phyloP scores from a whole-genome alignment of 2,797 vertebrate species.

The Sebastes paucispinis region DNA sequence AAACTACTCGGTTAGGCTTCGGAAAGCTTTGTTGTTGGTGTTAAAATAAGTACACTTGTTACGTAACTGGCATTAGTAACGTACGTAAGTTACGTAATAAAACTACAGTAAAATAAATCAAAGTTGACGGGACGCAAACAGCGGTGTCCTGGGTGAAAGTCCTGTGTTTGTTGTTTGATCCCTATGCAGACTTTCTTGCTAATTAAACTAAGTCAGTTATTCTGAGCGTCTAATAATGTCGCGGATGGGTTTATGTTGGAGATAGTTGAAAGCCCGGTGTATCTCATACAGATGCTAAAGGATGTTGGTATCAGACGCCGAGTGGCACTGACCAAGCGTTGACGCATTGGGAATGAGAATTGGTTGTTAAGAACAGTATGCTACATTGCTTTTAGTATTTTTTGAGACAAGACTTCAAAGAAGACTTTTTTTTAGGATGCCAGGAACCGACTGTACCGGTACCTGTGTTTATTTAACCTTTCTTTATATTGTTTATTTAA shows the following conservation, averaged over 20 bases:
- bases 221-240: neutral
- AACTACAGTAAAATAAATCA: fast-evolving
- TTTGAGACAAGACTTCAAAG: neutral
- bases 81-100: neutral
- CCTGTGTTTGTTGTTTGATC: neutral
- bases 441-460: neutral
- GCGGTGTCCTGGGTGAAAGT: neutral
- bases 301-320: neutral
- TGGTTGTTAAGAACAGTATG: neutral
- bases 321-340: neutral
- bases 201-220: neutral
- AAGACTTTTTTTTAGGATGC: neutral
- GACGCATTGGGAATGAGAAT: neutral
- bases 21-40: neutral
- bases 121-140: neutral
- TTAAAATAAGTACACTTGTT: neutral
- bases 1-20: neutral
- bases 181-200: neutral
- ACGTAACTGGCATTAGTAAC: neutral
- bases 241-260: neutral
- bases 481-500: too few species aligned
- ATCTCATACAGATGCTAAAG: neutral
- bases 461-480: constrained; percentile 2
- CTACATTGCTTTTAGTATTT: neutral
- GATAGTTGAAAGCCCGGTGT: neutral